Evolutionary conservation across 2,113 vertebrate genomes (phyloP), one percentile per base, ranked within the genome.

Genomic region (Marmota monax): DNA sequence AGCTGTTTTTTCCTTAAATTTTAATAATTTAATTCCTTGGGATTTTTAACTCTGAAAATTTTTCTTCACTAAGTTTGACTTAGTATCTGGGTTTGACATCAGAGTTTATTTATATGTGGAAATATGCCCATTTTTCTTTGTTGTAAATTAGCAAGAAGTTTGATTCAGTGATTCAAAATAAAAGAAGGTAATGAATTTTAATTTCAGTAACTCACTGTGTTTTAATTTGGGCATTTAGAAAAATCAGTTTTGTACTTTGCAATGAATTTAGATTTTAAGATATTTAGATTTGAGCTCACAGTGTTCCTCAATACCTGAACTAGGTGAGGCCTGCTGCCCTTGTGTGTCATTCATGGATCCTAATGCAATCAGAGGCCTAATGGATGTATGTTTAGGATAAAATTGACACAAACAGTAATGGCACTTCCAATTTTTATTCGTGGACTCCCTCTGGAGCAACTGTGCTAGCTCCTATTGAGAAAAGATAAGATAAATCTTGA

Each of bases 151-250:
- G 29, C 82, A 65, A 69, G 27, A 90, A 53, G 17, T 74, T 88
- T 93, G 86, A 58, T 58, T 78, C 39, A 86, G 20, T 85, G 72
- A 79, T 22, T 74, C 29, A 89, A 67, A 82, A 39, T 56, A 87
- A 72, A 96, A 84, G 69, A 93, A 67, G 76, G 18, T 56, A 56
- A 56, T 51, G 10, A 51, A 51, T 18, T 56, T 56, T 58, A 58
- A 58, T 58, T 58, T 22, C 20, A 58, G 56, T 58, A 58, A 58
- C 20, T 58, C 63, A 73, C 4, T 88, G 69, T 51, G 22, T 92
- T 87, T 92, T 70, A 65, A 74, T 10, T 80, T 86, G 53, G 63
- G 74, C 8, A 69, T 90, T 87, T 80, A 88, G 78, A 85, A 88
- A 73, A 91, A 76, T 63, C 70, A 82, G 65, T 74, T 90, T 88